phyloP scores from a whole-genome alignment of 2,888 invertebrate genomes.

The Leucophenga maculata region DNA sequence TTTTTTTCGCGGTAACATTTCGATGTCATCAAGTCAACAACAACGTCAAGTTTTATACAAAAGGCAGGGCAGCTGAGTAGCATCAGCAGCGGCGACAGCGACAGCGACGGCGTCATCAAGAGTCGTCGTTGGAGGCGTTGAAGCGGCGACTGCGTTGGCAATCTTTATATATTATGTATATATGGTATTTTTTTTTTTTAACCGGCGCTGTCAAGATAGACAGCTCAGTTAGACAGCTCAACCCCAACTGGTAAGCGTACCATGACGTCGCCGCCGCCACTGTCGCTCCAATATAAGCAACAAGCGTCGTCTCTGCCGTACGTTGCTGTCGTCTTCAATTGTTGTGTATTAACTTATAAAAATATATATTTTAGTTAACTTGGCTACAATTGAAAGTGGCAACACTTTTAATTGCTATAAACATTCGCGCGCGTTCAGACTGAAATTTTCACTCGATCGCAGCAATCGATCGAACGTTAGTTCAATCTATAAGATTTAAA shows the following conservation, averaged over 20 bases:
- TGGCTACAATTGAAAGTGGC: constrained; percentile 58
- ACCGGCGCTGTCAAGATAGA: constrained; percentile 36
- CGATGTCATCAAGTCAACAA: neutral
- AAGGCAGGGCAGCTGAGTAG: too few relatives aligned
- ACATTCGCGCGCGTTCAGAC: constrained; percentile 61
- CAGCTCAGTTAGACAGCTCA: constrained; percentile 8
- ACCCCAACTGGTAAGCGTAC: neutral
- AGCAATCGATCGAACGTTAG: neutral
- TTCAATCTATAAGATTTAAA: too few relatives aligned
- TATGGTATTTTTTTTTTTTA: constrained; percentile 5
- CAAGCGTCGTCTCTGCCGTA: neutral
- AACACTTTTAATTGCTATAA: constrained; percentile 67
- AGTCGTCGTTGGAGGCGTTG: neutral
- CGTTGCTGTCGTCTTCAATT: constrained; percentile 17
- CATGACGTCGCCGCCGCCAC: too few relatives aligned
- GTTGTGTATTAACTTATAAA: constrained; percentile 18
- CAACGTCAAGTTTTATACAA: neutral
- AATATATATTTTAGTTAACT: constrained; percentile 50
- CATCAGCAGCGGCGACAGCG: too few relatives aligned
- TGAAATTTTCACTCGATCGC: constrained; percentile 8
- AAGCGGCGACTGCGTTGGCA: neutral
- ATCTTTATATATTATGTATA: neutral
- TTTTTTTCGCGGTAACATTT: constrained; percentile 1
- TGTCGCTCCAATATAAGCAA: neutral
- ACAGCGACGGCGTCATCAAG: too few relatives aligned